Percentiles rank a stretch among this genome's conserved stretches.
phyloP scores from a whole-genome alignment of 2,113 vertebrate species.

The Phylloscopus whistleri region DNA sequence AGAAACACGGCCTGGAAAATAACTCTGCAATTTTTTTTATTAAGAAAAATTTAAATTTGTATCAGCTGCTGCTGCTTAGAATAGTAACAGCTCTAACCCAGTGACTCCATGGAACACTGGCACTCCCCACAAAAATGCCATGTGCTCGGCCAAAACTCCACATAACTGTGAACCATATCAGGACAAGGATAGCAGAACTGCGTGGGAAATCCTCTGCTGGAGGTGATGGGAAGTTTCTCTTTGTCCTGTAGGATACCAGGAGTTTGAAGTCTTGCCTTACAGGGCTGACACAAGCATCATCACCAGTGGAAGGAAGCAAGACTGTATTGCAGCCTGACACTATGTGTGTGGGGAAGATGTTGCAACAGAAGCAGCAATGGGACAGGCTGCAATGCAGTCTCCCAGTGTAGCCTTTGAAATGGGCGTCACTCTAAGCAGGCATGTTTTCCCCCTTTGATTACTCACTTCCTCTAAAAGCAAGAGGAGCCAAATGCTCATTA shows the following conservation, averaged over 20 bases:
- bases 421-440: background rate
- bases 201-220: background rate
- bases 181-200: background rate
- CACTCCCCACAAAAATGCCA: background rate
- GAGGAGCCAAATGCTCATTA: slow-evolving; percentile 52
- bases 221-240: background rate
- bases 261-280: background rate
- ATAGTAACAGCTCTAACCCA: slow-evolving; percentile 14
- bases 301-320: background rate
- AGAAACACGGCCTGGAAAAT: slow-evolving; percentile 19
- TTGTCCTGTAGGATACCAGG: background rate
- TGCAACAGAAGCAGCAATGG: background rate
- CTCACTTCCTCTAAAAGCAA: slow-evolving; percentile 53
- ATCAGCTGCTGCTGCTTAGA: slow-evolving; percentile 42
- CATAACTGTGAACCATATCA: background rate
- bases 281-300: background rate
- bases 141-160: background rate
- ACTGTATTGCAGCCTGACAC: background rate
- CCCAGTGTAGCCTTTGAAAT: background rate
- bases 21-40: background rate
- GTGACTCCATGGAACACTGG: background rate
- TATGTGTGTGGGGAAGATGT: background rate
- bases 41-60: slow-evolving; percentile 30
- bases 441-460: slow-evolving; percentile 40
- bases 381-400: background rate